These are phyloP conservation scores for Galbula dea DNA, from an alignment of 2,113 vertebrate species.

Conservation along the genomic window DNA sequence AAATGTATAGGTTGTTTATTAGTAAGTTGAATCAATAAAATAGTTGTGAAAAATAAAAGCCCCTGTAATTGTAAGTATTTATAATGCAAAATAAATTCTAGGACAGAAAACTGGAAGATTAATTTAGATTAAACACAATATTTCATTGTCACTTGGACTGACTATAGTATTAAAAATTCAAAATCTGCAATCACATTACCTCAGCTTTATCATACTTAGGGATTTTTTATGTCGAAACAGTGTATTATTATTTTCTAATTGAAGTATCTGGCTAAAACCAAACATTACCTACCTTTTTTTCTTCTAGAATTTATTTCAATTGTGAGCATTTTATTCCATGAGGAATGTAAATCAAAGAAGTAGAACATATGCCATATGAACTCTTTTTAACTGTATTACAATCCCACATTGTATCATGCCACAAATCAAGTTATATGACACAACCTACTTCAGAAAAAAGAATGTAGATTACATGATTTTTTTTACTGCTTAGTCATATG, in stretches of 20 bases:
- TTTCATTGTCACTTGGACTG: neutral
- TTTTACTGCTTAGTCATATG: slow-evolving; percentile 24
- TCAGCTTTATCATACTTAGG: neutral
- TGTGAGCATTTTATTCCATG: neutral
- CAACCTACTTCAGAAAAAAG: neutral
- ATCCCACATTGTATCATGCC: neutral
- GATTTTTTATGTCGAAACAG: neutral
- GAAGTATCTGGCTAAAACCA: neutral
- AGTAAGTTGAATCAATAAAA: neutral
- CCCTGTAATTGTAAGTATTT: neutral
- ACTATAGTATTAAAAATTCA: neutral
- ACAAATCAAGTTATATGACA: neutral
- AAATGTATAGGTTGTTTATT: neutral
- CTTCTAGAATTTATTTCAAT: neutral
- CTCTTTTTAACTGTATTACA: neutral
- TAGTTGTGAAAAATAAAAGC: neutral
- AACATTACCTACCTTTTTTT: neutral
- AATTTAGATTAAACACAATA: neutral
- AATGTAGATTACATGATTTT: neutral
- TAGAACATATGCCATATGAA: neutral
- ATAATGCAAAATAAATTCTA: neutral
- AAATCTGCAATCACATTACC: neutral
- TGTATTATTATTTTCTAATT: neutral
- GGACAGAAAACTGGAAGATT: neutral
- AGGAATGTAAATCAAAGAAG: neutral